phyloP scores from a whole-genome alignment of 2,888 invertebrate species.

The Priocnemis perturbator region DNA sequence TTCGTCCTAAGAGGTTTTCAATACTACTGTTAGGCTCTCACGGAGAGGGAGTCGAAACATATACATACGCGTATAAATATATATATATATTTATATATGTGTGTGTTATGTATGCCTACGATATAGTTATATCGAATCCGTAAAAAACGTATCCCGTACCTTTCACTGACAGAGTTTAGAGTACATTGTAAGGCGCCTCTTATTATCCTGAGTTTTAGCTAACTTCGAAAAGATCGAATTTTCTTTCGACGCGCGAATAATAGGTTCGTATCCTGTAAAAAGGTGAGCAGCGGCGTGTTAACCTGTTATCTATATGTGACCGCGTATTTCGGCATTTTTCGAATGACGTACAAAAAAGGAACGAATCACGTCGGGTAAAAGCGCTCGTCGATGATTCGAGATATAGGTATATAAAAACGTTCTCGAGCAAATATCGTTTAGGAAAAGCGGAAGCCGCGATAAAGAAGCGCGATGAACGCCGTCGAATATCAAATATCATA shows the following conservation, averaged over 20 bases:
- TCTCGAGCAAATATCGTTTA: conserved; percentile 1
- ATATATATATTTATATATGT: conserved; percentile 4
- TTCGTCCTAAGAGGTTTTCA: no score
- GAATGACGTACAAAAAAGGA: no score
- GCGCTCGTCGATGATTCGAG: not conserved
- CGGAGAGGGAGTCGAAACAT: conserved; percentile 20
- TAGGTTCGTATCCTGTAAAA: no score
- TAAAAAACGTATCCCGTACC: conserved; percentile 20
- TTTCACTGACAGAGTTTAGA: conserved; percentile 28
- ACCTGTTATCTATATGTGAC: not conserved
- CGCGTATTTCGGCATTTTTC: no score
- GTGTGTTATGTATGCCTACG: conserved; percentile 14
- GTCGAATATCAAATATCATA: not conserved
- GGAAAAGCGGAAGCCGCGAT: not conserved
- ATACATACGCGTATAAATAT: not conserved
- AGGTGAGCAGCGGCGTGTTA: no score
- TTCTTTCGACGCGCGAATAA: conserved; percentile 9
- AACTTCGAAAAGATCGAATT: conserved; percentile 17
- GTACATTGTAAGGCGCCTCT: conserved; percentile 45
- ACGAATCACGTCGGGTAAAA: not conserved
- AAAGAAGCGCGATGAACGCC: not conserved
- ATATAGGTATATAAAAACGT: not conserved
- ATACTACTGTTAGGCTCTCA: conserved; percentile 4
- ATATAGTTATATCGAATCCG: conserved; percentile 5
- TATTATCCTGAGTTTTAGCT: conserved; percentile 47